phyloP scores from a whole-genome alignment of 2,888 invertebrate genomes.

The Drosophila anomelani region DNA sequence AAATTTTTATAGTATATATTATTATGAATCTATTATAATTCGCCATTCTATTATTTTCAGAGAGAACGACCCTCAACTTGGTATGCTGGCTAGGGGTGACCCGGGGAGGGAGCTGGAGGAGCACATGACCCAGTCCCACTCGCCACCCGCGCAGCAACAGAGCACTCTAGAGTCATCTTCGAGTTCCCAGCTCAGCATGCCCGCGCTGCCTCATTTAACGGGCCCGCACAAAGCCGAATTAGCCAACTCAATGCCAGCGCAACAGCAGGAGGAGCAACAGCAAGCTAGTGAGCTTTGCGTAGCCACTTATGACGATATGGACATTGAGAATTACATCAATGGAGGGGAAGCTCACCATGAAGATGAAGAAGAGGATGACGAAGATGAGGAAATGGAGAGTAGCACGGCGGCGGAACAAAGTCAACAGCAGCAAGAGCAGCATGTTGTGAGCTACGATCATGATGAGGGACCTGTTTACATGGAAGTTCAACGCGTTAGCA shows the following conservation, averaged over 20 bases:
- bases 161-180: conserved; percentile 49
- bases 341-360: conserved; percentile 74
- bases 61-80: conserved; percentile 67
- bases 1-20: neutral
- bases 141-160: conserved; percentile 29
- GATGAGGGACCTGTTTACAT: conserved; percentile 63
- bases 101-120: conserved; percentile 71
- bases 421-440: conserved; percentile 51
- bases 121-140: conserved; percentile 50
- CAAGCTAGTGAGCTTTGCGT: conserved; percentile 65
- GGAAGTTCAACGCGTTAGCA: conserved; percentile 55
- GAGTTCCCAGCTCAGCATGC: conserved; percentile 57
- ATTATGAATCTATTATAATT: neutral
- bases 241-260: conserved; percentile 29
- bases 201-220: conserved; percentile 67
- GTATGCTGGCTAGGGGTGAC: conserved; percentile 72
- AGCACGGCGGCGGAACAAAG: conserved; percentile 46
- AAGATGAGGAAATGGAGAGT: conserved; percentile 45
- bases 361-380: conserved; percentile 53
- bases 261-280: conserved; percentile 56
- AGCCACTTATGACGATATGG: conserved; percentile 79
- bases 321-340: conserved; percentile 81
- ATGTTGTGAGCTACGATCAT: conserved; percentile 60
- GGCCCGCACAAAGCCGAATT: conserved; percentile 64
- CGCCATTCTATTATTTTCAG: conserved; percentile 36